Base-by-base conservation (phyloP, 2,113 vertebrate species). In the Halichoeres trimaculatus region DNA sequence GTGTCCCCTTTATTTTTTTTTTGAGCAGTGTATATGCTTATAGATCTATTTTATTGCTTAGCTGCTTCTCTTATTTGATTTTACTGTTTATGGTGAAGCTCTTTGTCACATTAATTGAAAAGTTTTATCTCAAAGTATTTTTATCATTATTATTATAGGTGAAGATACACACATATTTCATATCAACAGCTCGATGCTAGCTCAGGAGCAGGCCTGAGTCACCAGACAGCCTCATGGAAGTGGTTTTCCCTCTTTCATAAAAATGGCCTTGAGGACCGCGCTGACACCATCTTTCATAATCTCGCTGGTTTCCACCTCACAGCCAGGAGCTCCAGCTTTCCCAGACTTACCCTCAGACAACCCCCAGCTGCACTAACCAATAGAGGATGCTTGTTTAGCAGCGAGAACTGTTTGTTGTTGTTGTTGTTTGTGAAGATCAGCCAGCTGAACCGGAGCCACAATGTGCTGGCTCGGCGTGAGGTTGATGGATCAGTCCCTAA, bases 401-500 rank as follows among this genome's bases (percentile, higher is more conserved):
- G 70, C 45, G 51, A 20, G 69, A 63, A 8, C 57, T 55, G 35
- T 30, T 30, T 30, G 43, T 19, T 45, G 12, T 57, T 69, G 48
- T 80, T 81, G 80, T 45, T 84, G 72, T 84, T 66, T 35, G 68
- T 87, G 80, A 87, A 78, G 76, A 68, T 50, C 64, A 63, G 71
- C 66, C 78, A 77, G 65, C 45, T 90, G 82, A 90, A 82, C 88
- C 83, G 73, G 54, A 57, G 70, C 53, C 71, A 40, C 60, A 76
- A 57, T 66, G 63, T 53, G 61, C 36, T 72, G 70, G 55, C 76
- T 83, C 56, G 68, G 24, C 38, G 71, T 84, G 56, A 64, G 62
- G 64, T 82, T 88, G 90, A 90, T 87, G 62, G 78, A 91, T 89
- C 57, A 60, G 85, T 85, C 83, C 88, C 88, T 76, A 6, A 79